Base-by-base conservation (phyloP, 2,113 vertebrate genomes). In the Campylorhamphus procurvoides region DNA sequence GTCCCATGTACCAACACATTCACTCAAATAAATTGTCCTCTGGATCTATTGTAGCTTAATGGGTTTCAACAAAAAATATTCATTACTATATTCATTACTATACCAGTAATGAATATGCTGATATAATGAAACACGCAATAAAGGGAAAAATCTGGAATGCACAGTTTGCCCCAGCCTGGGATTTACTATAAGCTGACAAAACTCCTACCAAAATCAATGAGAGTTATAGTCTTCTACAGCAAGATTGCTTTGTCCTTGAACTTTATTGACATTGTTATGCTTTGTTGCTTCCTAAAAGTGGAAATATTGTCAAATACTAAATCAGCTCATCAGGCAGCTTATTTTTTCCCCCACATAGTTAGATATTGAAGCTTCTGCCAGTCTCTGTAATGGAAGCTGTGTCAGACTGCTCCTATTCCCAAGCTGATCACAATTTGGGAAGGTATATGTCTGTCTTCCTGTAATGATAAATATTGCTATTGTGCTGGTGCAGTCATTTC, bases 201-300 rank as follows among this genome's bases (percentile, higher is more conserved):
- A 40, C 14, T 68, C 62, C 25, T 89, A 46, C 8, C 39, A 39
- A 68, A 39, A 52, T 44, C 60, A 69, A 49, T 56, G 62, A 62
- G 72, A 53, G 10, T 78, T 79, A 68, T 6, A 25, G 23, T 23
- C 49, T 76, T 84, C 63, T 83, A 18, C 17, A 69, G 8, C n/a
- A 77, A 90, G 49, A 62, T 88, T n/a, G 76, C 7, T 77, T 87
- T 58, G 46, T 66, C 62, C 66, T 79, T 94, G 87, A 76, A 37
- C 31, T 89, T 59, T 10, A 73, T 39, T 63, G 52, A 68, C 27
- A 63, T 64, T 84, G 79, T 33, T 50, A 25, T 63, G 50, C 29
- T 89, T 72, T 84, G n/a, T 78, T 28, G 29, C 33, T 58, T 18
- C 14, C 29, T 66, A 40, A 49, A 85, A 81, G 50, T n/a, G 39